Base-by-base conservation (phyloP, 2,888 invertebrate species). In the Mellilla xanthometata region DNA sequence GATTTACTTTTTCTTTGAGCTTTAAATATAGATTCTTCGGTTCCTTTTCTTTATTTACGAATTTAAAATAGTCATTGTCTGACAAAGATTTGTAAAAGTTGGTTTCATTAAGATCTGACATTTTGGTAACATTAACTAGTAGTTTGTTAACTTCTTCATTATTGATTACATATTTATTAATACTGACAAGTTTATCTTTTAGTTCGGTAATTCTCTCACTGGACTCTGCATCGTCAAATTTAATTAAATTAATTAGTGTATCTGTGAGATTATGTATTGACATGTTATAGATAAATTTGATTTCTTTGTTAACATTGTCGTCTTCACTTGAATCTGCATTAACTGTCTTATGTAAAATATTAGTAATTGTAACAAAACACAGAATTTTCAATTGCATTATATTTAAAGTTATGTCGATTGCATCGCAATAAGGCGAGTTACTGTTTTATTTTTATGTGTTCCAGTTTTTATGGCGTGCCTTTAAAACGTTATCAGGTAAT, bases 1-100 rank as follows among this genome's bases (percentile, higher is more conserved):
- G 71, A 27, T 77, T 88, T 71, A 88, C 74, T 40, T 72, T 83
- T 36, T 82, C 73, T 56, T 88, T 88, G 3, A 88, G 50, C 47
- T 77, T 77, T 2, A 85, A 49, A 54, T 81, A 87, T 28, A 88
- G 54, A 52, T 62, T 82, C 43, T 77, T 80, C 0, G 72, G 56
- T 38, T 73, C 69, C 13, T 72, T 64, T 1, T 60, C 53, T 1
- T 60, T 53, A 0, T 54, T 42, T 4, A 81, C 33, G 32, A 69
- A 64, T 36, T 57, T 58, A 23, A 76, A 79, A 19, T 73, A 56
- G 26, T 88, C 85, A 11, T 72, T 65, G 48, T 83, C 75, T 15
- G 64, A 65, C 4, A 87, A 49, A 0, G 85, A 62, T 22, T 76
- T 64, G 40, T 59, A 81, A 48, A 88, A 87, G 38, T 76, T 78